A percentile compares a stretch with the other conserved stretches of the same genome.
Evolutionary conservation across 1,140 invertebrate genomes (phyloP).

Genomic region (Venustaconcha ellipsiformis): DNA sequence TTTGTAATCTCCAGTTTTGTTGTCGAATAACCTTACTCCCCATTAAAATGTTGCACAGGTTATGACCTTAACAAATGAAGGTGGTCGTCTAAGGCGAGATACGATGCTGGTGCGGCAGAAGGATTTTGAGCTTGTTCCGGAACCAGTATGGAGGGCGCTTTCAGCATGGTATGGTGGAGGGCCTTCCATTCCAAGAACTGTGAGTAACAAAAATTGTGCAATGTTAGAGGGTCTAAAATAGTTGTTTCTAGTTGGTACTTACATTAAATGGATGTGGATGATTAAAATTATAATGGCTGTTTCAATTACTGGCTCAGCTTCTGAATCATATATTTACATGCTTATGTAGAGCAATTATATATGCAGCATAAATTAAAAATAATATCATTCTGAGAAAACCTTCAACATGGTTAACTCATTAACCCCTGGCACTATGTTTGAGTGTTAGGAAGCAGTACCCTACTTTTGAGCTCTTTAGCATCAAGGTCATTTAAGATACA

Average conservation of each 20-base stretch:
- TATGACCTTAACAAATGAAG: conserved; percentile 84
- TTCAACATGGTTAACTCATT: no score
- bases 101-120: conserved; percentile 76
- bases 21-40: neutral
- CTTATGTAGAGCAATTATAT: no score
- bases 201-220: conserved; percentile 60
- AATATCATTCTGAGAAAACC: no score
- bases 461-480: no score
- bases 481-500: no score
- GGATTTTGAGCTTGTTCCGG: conserved; percentile 87
- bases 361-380: no score
- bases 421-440: no score
- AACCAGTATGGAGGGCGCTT: conserved; percentile 86
- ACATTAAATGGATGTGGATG: no score
- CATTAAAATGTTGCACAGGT: conserved; percentile 40
- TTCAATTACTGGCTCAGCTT: no score
- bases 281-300: no score
- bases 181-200: conserved; percentile 85
- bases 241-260: neutral
- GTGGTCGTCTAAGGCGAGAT: conserved; percentile 82
- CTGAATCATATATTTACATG: no score
- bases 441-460: no score
- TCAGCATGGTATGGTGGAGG: conserved; percentile 87
- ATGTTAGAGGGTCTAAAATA: neutral
- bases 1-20: neutral